Conservation (phyloP, 2,888 invertebrate species). For the Phalangium opilio region DNA sequence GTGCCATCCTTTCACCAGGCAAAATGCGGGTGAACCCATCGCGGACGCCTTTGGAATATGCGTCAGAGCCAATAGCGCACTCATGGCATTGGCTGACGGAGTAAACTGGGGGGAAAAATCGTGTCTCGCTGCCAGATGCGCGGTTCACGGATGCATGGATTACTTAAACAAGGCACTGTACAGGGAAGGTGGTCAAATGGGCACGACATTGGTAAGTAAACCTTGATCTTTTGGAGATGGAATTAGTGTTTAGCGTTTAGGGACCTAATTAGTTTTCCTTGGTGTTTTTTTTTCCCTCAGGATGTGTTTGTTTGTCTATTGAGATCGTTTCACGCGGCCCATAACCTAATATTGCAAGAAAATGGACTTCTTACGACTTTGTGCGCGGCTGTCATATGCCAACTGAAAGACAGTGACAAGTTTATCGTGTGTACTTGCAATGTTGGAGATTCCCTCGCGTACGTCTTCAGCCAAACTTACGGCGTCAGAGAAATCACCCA, state of each 20-base stretch:
- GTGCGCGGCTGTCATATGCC: conserved; percentile 40
- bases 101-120: conserved; percentile 86
- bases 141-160: conserved; percentile 66
- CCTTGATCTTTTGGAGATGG: background rate
- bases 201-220: conserved; percentile 32
- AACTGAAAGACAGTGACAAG: conserved; percentile 34
- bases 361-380: conserved; percentile 68
- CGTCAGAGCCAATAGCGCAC: conserved; percentile 49
- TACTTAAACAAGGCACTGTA: conserved; percentile 58
- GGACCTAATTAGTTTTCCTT: background rate
- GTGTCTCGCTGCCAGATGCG: conserved; percentile 64
- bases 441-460: conserved; percentile 77
- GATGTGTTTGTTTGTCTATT: conserved; percentile 62
- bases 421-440: conserved; percentile 66
- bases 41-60: conserved; percentile 72
- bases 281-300: conserved; percentile 4
- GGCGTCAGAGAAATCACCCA: conserved; percentile 72
- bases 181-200: conserved; percentile 24
- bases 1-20: conserved; percentile 56
- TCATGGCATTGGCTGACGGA: conserved; percentile 70
- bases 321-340: conserved; percentile 66
- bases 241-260: no score
- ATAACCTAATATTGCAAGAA: conserved; percentile 64
- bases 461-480: conserved; percentile 54
- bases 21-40: conserved; percentile 53